These are phyloP conservation scores for Heterodera filipjevi DNA, from an alignment of 2,888 invertebrate species.

Conservation along the genomic window DNA sequence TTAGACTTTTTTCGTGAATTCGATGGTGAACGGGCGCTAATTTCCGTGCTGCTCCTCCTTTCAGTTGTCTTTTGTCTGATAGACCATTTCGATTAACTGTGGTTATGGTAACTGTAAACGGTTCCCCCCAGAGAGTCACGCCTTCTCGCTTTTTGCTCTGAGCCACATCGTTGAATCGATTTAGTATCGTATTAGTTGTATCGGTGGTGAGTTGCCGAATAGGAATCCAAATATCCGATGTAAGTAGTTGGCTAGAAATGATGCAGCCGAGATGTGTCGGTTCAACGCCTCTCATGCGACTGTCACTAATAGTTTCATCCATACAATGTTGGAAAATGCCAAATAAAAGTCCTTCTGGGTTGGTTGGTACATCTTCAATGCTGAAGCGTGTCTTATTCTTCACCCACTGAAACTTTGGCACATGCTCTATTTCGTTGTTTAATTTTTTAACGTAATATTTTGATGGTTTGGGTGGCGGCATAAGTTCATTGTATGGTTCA, in stretches of 20 bases:
- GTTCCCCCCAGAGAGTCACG: conserved; percentile 17
- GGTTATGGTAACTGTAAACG: not conserved
- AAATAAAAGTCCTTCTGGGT: conserved; percentile 13
- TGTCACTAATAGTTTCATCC: not conserved
- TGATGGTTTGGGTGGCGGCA: not conserved
- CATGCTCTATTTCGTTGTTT: not conserved
- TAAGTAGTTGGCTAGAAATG: not conserved
- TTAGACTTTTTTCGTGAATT: conserved; percentile 9
- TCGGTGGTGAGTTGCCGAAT: not conserved
- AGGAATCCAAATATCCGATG: conserved; percentile 19
- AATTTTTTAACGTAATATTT: not conserved
- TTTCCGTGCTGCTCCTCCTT: not conserved
- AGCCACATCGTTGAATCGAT: conserved; percentile 2
- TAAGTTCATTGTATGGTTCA: not conserved
- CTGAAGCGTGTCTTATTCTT: not conserved
- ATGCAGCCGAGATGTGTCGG: conserved; percentile 9
- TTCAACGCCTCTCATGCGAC: not conserved
- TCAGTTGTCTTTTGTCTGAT: not conserved
- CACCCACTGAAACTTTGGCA: conserved; percentile 1
- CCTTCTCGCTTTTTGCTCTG: conserved; percentile 11
- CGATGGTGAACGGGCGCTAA: not conserved
- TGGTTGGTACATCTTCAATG: not conserved
- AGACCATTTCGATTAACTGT: not conserved
- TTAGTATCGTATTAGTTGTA: conserved; percentile 4
- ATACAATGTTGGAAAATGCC: conserved; percentile 18